phyloP scores from a whole-genome alignment of 1,140 invertebrate species.

The Ephestia elutella region DNA sequence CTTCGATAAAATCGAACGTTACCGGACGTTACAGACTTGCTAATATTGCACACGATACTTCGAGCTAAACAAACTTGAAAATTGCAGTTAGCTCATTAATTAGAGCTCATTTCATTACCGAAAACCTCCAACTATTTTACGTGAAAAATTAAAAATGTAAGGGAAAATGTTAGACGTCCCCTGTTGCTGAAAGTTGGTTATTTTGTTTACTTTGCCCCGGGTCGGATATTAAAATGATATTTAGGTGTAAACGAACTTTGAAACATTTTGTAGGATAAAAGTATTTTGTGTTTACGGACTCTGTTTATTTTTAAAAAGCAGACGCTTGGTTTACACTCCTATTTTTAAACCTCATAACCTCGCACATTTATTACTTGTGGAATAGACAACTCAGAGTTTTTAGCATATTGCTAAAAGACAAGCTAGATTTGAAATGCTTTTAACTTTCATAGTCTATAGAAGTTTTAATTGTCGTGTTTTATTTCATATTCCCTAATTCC shows the following conservation, averaged over 20 bases:
- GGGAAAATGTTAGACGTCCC: background rate
- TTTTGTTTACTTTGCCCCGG: background rate
- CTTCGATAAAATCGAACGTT: background rate
- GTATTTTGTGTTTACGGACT: background rate
- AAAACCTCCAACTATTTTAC: background rate
- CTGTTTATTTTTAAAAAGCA: background rate
- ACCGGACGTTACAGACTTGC: background rate
- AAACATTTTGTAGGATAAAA: background rate
- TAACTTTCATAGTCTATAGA: too few species aligned
- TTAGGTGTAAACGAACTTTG: background rate
- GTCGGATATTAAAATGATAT: background rate
- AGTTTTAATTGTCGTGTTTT: too few species aligned
- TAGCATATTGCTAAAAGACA: too few species aligned
- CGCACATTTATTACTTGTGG: too few species aligned
- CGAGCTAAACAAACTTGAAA: background rate
- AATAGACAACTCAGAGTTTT: too few species aligned
- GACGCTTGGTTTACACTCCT: too few species aligned
- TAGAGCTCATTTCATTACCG: slow-evolving; percentile 1
- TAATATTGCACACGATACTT: background rate
- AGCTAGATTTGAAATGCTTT: too few species aligned
- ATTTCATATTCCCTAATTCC: too few species aligned
- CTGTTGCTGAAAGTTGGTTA: background rate
- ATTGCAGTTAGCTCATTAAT: background rate
- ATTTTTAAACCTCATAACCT: background rate
- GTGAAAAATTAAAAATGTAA: slow-evolving; percentile 1